Conservation (phyloP, 1,140 invertebrate genomes). For the Zaprionus nigranus region DNA sequence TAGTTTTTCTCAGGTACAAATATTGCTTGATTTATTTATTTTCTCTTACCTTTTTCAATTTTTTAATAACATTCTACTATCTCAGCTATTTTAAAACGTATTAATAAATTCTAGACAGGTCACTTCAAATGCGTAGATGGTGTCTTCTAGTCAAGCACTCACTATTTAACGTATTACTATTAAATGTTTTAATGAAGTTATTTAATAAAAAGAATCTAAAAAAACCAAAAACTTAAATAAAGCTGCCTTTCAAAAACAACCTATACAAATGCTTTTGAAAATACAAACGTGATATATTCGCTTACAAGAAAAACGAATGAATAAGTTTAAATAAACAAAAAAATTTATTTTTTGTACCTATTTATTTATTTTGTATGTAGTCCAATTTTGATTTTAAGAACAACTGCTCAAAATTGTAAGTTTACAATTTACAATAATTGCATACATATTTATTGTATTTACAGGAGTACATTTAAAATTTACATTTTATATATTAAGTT, state of each 20-base stretch:
- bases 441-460: constrained; percentile 4
- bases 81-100: neutral
- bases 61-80: neutral
- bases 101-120: neutral
- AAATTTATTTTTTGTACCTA: neutral
- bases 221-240: constrained; percentile 3
- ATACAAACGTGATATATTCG: neutral
- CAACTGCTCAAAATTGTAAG: neutral
- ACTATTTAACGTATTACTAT: neutral
- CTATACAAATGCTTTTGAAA: neutral
- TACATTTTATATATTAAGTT: neutral
- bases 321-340: neutral
- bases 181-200: neutral
- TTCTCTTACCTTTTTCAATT: too few species aligned
- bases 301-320: neutral
- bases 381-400: neutral
- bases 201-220: neutral
- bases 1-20: neutral
- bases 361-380: constrained; percentile 2
- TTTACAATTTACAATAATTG: neutral
- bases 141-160: neutral
- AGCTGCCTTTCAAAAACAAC: neutral
- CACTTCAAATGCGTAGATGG: neutral
- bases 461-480: constrained; percentile 1
- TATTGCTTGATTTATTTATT: neutral